phyloP scores from a whole-genome alignment of 2,113 vertebrate genomes.

The Capra hircus region DNA sequence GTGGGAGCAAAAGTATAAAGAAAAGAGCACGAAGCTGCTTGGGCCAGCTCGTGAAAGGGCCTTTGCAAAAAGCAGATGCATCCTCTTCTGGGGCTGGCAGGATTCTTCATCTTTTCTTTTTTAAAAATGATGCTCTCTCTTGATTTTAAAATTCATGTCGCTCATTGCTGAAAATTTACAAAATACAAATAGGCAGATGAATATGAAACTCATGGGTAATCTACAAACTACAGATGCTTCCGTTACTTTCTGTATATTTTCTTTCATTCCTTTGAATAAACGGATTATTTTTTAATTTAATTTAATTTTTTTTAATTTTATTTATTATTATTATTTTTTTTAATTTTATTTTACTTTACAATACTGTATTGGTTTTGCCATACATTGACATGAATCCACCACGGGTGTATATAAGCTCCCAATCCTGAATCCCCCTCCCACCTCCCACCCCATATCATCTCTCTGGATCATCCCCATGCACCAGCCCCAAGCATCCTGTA shows the following conservation, averaged over 20 bases:
- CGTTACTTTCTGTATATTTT: neutral
- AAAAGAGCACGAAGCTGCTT: neutral
- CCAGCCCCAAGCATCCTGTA: no score
- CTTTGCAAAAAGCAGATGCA: neutral
- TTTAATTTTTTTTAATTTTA: no score
- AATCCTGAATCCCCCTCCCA: no score
- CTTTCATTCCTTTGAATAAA: neutral
- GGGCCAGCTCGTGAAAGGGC: no score
- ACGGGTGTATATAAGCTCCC: no score
- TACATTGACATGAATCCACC: no score
- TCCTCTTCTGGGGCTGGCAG: neutral
- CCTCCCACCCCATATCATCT: no score
- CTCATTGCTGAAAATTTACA: neutral
- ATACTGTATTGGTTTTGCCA: no score
- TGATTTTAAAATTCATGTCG: neutral
- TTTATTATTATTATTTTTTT: no score
- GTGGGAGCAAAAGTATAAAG: neutral
- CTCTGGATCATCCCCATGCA: no score
- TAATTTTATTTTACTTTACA: no score
- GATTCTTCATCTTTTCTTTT: neutral
- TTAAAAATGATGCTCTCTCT: neutral
- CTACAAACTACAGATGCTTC: neutral
- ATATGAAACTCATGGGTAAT: neutral
- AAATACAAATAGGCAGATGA: neutral
- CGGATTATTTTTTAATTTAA: neutral